Percentiles rank a stretch among this genome's conserved stretches.
phyloP scores from a whole-genome alignment of 2,113 vertebrate species.

The Gymnogyps californianus region DNA sequence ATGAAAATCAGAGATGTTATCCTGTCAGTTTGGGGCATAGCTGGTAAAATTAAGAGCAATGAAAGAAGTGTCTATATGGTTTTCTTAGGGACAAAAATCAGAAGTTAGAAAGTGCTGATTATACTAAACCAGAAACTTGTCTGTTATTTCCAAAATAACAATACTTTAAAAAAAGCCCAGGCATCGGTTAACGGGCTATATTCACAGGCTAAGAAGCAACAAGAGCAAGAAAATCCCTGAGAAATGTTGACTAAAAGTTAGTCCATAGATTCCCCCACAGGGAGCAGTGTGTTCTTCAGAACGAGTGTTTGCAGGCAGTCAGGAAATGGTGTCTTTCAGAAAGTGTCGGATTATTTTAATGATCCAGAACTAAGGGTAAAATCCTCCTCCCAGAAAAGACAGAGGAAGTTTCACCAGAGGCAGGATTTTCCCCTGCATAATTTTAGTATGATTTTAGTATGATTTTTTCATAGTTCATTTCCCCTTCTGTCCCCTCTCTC shows the following conservation, averaged over 20 bases:
- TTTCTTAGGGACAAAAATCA: background rate
- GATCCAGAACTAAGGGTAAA: background rate
- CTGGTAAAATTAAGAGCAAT: background rate
- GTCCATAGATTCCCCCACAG: background rate
- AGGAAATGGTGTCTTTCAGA: background rate
- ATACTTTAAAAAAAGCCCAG: fast-evolving
- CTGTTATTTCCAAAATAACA: background rate
- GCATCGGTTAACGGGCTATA: background rate
- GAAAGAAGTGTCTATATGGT: background rate
- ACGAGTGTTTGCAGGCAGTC: fast-evolving
- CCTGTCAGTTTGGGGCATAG: background rate
- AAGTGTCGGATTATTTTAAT: background rate
- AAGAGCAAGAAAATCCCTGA: background rate
- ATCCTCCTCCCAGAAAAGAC: background rate
- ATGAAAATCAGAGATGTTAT: background rate
- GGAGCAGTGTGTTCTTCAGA: background rate
- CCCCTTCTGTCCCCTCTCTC: background rate
- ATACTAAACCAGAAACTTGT: background rate
- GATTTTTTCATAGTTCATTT: background rate
- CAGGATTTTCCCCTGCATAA: background rate
- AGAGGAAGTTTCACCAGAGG: background rate
- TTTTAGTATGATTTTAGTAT: background rate
- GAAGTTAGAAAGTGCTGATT: background rate
- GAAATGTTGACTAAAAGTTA: background rate
- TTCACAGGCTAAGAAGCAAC: background rate